Conservation (phyloP, 2,888 invertebrate genomes). For the Celastrina argiolus region DNA sequence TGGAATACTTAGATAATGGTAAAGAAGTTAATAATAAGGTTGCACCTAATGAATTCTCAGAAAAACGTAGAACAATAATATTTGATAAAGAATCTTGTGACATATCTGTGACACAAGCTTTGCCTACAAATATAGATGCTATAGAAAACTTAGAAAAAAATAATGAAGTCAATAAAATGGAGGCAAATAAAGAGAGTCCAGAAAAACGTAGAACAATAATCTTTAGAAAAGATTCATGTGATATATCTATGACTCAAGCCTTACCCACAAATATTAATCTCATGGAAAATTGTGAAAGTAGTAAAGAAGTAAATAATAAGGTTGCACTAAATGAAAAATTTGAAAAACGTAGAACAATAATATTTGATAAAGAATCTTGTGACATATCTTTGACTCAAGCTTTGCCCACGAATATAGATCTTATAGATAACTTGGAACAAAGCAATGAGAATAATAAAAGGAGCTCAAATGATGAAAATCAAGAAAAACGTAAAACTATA, state of each 20-base stretch:
- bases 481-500: slow-evolving; percentile 36
- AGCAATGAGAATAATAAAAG: slow-evolving; percentile 29
- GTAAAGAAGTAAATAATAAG: neutral
- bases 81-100: slow-evolving; percentile 21
- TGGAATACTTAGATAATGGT: neutral
- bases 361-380: slow-evolving; percentile 31
- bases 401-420: slow-evolving; percentile 32
- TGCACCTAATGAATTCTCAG: neutral
- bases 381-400: slow-evolving; percentile 29
- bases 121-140: slow-evolving; percentile 15
- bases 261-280: slow-evolving; percentile 33
- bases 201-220: slow-evolving; percentile 34
- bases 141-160: neutral
- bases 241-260: slow-evolving; percentile 37
- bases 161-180: neutral
- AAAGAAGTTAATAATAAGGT: neutral
- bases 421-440: neutral
- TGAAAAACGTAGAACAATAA: slow-evolving; percentile 31
- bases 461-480: too few relatives aligned
- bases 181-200: neutral
- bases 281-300: slow-evolving; percentile 6
- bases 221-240: slow-evolving; percentile 34
- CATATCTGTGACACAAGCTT: slow-evolving; percentile 19
- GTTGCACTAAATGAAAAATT: neutral
- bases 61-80: slow-evolving; percentile 15